Percentiles rank a stretch among this genome's conserved stretches.
Evolutionary conservation across 1,140 invertebrate genomes (phyloP).

Genomic region (Belonocnema kinseyi): DNA sequence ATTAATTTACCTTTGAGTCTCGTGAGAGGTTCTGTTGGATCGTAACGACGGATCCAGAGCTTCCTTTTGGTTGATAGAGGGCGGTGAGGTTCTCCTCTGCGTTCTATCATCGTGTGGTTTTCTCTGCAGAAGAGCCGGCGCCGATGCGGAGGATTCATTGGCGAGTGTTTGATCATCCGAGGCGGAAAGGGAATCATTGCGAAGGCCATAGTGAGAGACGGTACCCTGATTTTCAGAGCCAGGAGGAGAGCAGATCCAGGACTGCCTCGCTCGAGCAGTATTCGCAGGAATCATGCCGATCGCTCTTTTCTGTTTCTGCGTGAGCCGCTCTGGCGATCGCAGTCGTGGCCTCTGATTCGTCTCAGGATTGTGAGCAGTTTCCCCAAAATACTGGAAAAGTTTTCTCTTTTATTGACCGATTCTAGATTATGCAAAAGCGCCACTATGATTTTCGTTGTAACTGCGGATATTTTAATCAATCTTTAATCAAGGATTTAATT

Average conservation of each 20-base stretch:
- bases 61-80: slow-evolving; percentile 33
- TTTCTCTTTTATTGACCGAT: slow-evolving; percentile 14
- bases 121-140: slow-evolving; percentile 19
- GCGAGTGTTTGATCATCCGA: slow-evolving; percentile 31
- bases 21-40: slow-evolving; percentile 42
- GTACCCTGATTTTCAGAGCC: slow-evolving; percentile 53
- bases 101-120: slow-evolving; percentile 27
- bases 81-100: slow-evolving; percentile 36
- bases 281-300: slow-evolving; percentile 62
- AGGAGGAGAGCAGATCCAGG: slow-evolving; percentile 66
- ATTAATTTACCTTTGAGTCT: slow-evolving; percentile 1
- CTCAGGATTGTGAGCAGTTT: slow-evolving; percentile 90
- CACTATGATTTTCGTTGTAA: no score
- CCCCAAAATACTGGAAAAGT: slow-evolving; percentile 85
- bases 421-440: not conserved
- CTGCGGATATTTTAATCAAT: no score
- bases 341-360: slow-evolving; percentile 82
- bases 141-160: slow-evolving; percentile 35
- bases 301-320: slow-evolving; percentile 66
- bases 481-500: no score
- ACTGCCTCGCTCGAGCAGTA: slow-evolving; percentile 62
- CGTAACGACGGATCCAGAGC: slow-evolving; percentile 37
- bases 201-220: not conserved
- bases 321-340: slow-evolving; percentile 68
- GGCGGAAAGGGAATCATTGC: slow-evolving; percentile 29